A percentile compares a stretch with the other conserved stretches of the same genome.
phyloP scores from a whole-genome alignment of 2,113 vertebrate species.

The Campylorhamphus procurvoides region DNA sequence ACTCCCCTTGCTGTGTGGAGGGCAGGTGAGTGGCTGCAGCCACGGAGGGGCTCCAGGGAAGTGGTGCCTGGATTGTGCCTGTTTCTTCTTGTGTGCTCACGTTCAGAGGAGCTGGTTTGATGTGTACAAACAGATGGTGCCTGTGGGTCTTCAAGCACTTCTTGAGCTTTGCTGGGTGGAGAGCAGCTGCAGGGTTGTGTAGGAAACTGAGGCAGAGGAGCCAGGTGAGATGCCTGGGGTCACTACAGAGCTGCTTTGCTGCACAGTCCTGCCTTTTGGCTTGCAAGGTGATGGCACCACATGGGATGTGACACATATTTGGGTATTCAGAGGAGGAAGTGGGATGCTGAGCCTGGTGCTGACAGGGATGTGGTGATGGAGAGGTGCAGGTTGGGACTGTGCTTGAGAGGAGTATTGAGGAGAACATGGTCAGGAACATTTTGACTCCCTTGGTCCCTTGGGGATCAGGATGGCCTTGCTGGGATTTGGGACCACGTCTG shows the following conservation, averaged over 20 bases:
- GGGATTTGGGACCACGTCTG: accelerated
- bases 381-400: background rate
- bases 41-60: background rate
- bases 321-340: background rate
- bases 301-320: accelerated
- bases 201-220: background rate
- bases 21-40: background rate
- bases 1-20: background rate
- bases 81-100: accelerated
- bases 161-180: background rate
- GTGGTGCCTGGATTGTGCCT: too few species aligned
- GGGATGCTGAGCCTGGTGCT: background rate
- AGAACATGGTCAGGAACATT: accelerated
- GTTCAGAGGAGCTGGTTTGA: background rate
- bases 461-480: accelerated
- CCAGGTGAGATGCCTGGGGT: background rate
- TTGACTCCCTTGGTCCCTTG: accelerated
- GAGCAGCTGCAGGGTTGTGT: background rate
- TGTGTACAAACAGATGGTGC: background rate
- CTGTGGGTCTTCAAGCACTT: background rate
- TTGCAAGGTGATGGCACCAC: background rate
- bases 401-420: background rate
- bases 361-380: background rate
- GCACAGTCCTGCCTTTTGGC: background rate
- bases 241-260: background rate